These are phyloP conservation scores for Drosophila niveifrons DNA, from an alignment of 2,888 invertebrate species.

Conservation along the genomic window DNA sequence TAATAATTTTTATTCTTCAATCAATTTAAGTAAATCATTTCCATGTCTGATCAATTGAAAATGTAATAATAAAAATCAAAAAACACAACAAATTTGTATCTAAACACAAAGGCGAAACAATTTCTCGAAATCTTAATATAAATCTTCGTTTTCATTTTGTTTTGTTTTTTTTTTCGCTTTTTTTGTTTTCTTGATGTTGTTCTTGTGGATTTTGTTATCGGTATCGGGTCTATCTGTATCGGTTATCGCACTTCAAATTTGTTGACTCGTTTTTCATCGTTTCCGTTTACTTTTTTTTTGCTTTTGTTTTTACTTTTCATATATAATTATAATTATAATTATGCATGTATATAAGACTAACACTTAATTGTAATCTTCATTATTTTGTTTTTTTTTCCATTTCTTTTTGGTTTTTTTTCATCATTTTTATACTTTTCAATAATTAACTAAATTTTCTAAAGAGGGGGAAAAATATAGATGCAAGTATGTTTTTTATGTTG, in stretches of 20 bases:
- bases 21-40: conserved; percentile 81
- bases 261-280: conserved; percentile 41
- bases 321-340: conserved; percentile 51
- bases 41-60: conserved; percentile 75
- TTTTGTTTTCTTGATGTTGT: conserved; percentile 20
- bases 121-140: conserved; percentile 57
- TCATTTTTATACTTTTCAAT: conserved; percentile 59
- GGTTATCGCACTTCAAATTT: conserved; percentile 61
- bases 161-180: too few relatives aligned
- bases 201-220: conserved; percentile 24
- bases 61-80: conserved; percentile 49
- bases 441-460: conserved; percentile 83
- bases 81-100: conserved; percentile 42
- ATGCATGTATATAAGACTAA: conserved; percentile 80
- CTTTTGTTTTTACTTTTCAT: conserved; percentile 39
- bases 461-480: conserved; percentile 74
- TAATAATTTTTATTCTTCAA: conserved; percentile 81
- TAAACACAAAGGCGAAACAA: conserved; percentile 71
- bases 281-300: conserved; percentile 36
- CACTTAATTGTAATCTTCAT: conserved; percentile 81
- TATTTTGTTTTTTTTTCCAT: conserved; percentile 16
- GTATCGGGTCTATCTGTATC: conserved; percentile 38
- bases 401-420: conserved; percentile 38
- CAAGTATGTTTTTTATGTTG: conserved; percentile 55
- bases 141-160: conserved; percentile 25